Percentiles rank a stretch among this genome's conserved stretches.
Evolutionary conservation across 2,113 vertebrate genomes (phyloP).

Genomic region (Corythoichthys haematopterus): DNA sequence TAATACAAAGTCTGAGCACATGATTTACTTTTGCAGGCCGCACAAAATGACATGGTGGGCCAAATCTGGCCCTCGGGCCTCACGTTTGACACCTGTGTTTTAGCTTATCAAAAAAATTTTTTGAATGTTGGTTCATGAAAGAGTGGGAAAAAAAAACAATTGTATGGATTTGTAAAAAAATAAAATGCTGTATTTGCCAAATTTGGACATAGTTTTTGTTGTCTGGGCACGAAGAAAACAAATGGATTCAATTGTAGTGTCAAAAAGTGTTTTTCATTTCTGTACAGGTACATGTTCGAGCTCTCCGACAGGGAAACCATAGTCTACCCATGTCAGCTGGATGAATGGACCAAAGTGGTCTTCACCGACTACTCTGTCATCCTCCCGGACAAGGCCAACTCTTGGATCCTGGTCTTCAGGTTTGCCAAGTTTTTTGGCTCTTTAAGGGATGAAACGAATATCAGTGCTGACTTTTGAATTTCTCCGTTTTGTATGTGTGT

Average conservation of each 20-base stretch:
- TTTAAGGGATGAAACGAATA: not conserved
- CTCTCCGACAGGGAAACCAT: slow-evolving; percentile 62
- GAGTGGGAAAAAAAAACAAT: too few relatives aligned
- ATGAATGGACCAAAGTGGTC: slow-evolving; percentile 76
- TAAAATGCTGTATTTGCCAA: too few relatives aligned
- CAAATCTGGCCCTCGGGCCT: too few relatives aligned
- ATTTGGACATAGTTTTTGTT: too few relatives aligned
- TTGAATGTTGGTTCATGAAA: too few relatives aligned
- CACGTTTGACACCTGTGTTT: too few relatives aligned
- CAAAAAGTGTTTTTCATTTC: not conserved
- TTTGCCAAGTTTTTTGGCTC: slow-evolving; percentile 31
- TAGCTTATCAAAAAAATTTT: too few relatives aligned
- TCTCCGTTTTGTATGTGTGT: slow-evolving; percentile 11
- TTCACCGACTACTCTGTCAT: slow-evolving; percentile 78
- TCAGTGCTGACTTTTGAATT: not conserved
- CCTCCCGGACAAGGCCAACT: slow-evolving; percentile 68
- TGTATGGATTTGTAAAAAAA: too few relatives aligned
- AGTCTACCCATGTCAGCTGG: slow-evolving; percentile 77
- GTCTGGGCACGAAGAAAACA: too few relatives aligned
- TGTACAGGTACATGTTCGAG: slow-evolving; percentile 78
- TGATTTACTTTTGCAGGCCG: too few relatives aligned
- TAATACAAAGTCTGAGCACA: too few relatives aligned
- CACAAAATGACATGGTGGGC: too few relatives aligned
- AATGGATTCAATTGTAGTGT: not conserved
- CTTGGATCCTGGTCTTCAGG: slow-evolving; percentile 89